phyloP scores from a whole-genome alignment of 2,113 vertebrate genomes.

The Climacteris rufus region DNA sequence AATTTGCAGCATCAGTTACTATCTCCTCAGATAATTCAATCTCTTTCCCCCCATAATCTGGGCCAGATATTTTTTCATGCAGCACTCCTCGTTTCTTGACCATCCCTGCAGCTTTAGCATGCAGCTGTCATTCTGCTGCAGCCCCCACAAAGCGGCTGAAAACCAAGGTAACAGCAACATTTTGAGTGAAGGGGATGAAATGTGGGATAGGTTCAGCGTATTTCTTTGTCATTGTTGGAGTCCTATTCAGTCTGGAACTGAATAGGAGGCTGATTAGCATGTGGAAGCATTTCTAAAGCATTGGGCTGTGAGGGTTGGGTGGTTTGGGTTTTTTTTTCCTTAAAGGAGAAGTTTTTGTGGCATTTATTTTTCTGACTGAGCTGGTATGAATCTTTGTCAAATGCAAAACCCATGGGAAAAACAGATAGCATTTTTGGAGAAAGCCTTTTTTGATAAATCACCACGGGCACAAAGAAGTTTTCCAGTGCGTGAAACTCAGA shows the following conservation, averaged over 20 bases:
- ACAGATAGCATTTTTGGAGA: slow-evolving; percentile 9
- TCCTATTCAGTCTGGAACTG: slow-evolving; percentile 73
- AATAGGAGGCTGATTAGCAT: slow-evolving; percentile 79
- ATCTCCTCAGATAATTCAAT: background rate
- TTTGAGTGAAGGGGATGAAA: slow-evolving; percentile 59
- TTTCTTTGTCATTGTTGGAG: slow-evolving; percentile 74
- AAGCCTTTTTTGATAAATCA: slow-evolving; percentile 24
- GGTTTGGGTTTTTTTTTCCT: background rate
- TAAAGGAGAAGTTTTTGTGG: slow-evolving; percentile 72
- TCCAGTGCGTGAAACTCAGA: background rate
- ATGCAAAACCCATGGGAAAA: slow-evolving; percentile 46
- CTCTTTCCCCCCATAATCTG: background rate
- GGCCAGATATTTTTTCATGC: background rate
- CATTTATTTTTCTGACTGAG: slow-evolving; percentile 54
- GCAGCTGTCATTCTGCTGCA: slow-evolving; percentile 12
- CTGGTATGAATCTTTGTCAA: slow-evolving; percentile 58
- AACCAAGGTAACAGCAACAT: slow-evolving; percentile 65
- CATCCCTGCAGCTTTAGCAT: slow-evolving; percentile 19
- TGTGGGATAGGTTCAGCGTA: slow-evolving; percentile 65
- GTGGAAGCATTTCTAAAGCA: slow-evolving; percentile 72
- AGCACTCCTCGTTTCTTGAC: background rate
- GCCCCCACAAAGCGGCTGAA: slow-evolving; percentile 55
- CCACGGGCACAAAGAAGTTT: background rate
- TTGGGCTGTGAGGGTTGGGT: slow-evolving; percentile 33
- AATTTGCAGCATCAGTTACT: background rate